Conservation (phyloP, 2,113 vertebrate species). For the Motacilla tschutschensis region DNA sequence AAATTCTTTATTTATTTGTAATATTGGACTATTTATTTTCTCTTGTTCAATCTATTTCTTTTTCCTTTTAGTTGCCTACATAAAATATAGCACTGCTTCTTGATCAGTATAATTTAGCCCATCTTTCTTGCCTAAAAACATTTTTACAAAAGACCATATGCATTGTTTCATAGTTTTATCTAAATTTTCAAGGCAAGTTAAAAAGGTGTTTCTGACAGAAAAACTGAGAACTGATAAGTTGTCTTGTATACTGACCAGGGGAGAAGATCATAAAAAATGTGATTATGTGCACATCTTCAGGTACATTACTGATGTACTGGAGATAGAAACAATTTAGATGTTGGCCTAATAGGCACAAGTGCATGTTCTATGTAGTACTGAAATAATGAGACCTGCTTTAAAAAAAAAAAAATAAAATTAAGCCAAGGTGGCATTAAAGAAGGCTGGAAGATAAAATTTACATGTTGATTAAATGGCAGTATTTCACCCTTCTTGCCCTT, state of each 20-base stretch:
- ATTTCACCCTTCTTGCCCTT: conserved; percentile 15
- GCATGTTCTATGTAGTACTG: not conserved
- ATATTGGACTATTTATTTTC: not conserved
- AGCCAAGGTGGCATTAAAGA: not conserved
- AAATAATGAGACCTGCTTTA: not conserved
- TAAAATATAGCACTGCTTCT: not conserved
- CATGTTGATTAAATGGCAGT: conserved; percentile 26
- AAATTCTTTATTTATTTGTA: not conserved
- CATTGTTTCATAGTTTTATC: not conserved
- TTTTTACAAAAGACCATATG: not conserved
- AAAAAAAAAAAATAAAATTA: not conserved
- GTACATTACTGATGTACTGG: not conserved
- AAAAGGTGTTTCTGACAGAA: not conserved
- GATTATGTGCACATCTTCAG: not conserved
- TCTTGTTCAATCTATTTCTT: not conserved
- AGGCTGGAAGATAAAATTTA: not conserved
- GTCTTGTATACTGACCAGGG: not conserved
- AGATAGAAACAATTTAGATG: not conserved
- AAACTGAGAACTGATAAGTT: not conserved
- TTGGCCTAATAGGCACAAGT: not conserved
- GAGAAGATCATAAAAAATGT: not conserved
- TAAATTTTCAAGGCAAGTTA: not conserved
- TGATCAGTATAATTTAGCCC: not conserved
- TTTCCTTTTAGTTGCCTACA: not conserved
- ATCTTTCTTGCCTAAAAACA: not conserved